Percentiles rank a stretch among this genome's conserved stretches.
phyloP scores from a whole-genome alignment of 2,888 invertebrate genomes.

The Drosophila pullipes region DNA sequence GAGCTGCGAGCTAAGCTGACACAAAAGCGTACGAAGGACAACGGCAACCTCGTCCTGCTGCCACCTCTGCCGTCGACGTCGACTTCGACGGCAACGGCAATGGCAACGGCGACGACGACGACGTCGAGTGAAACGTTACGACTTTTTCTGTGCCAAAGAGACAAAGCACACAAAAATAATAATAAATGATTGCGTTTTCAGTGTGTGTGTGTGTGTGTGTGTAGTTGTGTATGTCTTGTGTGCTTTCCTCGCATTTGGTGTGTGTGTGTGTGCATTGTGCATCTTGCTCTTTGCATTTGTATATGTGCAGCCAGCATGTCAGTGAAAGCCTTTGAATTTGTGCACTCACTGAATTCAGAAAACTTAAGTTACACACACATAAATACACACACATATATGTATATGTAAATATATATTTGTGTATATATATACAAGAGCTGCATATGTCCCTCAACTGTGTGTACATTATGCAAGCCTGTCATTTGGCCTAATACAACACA shows the following conservation, averaged over 20 bases:
- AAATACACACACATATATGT: not conserved
- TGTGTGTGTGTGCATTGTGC: conserved; percentile 39
- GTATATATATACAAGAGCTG: not conserved
- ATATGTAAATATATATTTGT: not conserved
- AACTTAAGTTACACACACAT: conserved; percentile 13
- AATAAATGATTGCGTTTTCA: conserved; percentile 77
- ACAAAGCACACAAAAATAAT: conserved; percentile 78
- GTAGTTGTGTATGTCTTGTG: conserved; percentile 24
- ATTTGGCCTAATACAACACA: conserved; percentile 32
- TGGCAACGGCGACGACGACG: conserved; percentile 48
- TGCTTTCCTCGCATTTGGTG: conserved; percentile 20
- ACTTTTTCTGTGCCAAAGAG: conserved; percentile 77
- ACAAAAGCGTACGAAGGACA: conserved; percentile 79
- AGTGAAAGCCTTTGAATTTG: conserved; percentile 66
- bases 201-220: conserved; percentile 38
- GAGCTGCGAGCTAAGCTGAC: conserved; percentile 65
- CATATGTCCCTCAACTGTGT: conserved; percentile 13
- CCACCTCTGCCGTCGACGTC: conserved; percentile 3
- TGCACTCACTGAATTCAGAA: conserved; percentile 61
- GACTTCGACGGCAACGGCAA: conserved; percentile 16
- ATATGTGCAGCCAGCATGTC: conserved; percentile 72
- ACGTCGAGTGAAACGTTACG: conserved; percentile 52
- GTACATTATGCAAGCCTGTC: conserved; percentile 31
- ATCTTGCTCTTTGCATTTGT: conserved; percentile 57
- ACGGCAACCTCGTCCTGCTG: conserved; percentile 41